Conservation (phyloP, 2,797 vertebrate species). For the Pachyuromys duprasi region DNA sequence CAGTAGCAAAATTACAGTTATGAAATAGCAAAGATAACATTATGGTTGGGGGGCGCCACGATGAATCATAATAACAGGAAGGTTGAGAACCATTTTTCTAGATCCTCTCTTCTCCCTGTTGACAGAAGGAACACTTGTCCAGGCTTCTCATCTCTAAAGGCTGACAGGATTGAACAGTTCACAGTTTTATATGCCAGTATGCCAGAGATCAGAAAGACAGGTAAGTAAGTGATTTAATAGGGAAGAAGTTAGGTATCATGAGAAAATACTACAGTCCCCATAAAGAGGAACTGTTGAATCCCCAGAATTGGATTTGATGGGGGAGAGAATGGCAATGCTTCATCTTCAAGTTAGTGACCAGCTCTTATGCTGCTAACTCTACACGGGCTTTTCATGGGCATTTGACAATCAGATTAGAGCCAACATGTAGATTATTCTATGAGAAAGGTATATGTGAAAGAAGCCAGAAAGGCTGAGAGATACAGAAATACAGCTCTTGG, state of each 20-base stretch:
- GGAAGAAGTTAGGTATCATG: background rate
- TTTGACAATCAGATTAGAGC: background rate
- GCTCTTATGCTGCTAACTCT: conserved; percentile 1
- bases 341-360: background rate
- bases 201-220: background rate
- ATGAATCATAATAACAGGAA: background rate
- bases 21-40: background rate
- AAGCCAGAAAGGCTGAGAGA: background rate
- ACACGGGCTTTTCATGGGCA: background rate
- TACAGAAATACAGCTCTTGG: background rate
- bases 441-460: background rate
- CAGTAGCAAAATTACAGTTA: background rate
- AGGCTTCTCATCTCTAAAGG: background rate
- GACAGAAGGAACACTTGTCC: background rate
- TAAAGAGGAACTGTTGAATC: background rate
- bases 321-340: background rate
- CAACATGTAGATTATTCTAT: background rate
- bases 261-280: background rate
- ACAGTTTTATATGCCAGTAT: background rate
- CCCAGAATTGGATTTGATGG: background rate
- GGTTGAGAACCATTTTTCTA: background rate
- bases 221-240: background rate
- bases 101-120: background rate
- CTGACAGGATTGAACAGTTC: background rate
- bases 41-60: background rate